phyloP scores from a whole-genome alignment of 2,797 vertebrate genomes.

The Sebastiscus albofasciatus region DNA sequence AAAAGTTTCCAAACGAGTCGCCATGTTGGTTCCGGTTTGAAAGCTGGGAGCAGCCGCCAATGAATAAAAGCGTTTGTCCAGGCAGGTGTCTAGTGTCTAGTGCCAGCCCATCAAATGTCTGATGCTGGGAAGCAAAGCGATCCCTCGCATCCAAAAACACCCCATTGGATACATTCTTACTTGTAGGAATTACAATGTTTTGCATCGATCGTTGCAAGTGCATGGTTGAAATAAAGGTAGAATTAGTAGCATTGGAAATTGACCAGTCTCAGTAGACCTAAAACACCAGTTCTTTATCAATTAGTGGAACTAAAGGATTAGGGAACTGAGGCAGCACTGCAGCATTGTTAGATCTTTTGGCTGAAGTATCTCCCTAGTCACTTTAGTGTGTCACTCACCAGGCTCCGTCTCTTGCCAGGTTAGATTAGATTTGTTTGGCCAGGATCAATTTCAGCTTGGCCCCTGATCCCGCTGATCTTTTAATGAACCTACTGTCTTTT shows the following conservation, averaged over 20 bases:
- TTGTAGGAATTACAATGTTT: background rate
- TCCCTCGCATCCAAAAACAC: too few species aligned
- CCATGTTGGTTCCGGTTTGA: too few species aligned
- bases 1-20: too few species aligned
- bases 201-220: background rate
- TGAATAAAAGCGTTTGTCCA: too few species aligned
- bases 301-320: background rate
- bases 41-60: too few species aligned
- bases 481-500: slow-evolving; percentile 43
- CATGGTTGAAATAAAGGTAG: background rate
- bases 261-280: background rate
- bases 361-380: slow-evolving; percentile 25
- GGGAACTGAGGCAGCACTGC: background rate
- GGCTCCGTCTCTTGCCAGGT: slow-evolving; percentile 18
- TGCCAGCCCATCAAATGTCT: too few species aligned
- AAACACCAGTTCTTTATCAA: background rate
- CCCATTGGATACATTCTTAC: background rate
- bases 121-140: too few species aligned
- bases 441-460: slow-evolving; percentile 54
- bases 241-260: background rate
- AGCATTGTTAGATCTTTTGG: slow-evolving; percentile 2
- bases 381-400: slow-evolving; percentile 33
- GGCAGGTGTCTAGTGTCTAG: too few species aligned
- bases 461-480: slow-evolving; percentile 42
- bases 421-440: slow-evolving; percentile 57